Conservation (phyloP, 2,888 invertebrate species). For the Elysia crispata region DNA sequence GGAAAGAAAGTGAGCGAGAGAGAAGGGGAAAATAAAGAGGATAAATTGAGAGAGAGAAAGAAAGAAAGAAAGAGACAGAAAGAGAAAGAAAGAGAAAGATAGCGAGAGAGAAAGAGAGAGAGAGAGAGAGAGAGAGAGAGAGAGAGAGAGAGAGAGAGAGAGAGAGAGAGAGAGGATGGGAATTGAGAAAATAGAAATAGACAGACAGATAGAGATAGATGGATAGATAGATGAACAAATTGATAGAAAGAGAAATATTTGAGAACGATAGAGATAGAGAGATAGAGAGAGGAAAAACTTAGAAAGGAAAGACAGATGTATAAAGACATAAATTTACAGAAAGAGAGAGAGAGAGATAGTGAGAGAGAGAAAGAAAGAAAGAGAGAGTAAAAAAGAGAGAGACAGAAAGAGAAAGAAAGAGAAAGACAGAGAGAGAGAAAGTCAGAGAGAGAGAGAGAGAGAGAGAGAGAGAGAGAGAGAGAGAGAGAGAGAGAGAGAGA, state of each 20-base stretch:
- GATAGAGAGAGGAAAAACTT: neutral
- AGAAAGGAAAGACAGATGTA: neutral
- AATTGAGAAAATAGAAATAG: neutral
- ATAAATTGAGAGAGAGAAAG: too few species aligned
- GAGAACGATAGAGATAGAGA: neutral
- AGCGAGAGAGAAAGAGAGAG: neutral
- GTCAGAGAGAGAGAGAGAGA: constrained; percentile 9
- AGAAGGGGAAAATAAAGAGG: too few species aligned
- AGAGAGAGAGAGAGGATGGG: constrained; percentile 4
- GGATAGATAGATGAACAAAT: neutral
- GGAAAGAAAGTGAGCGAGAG: too few species aligned
- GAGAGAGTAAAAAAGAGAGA: neutral
- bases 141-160: neutral
- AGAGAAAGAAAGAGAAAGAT: too few species aligned
- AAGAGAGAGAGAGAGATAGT: constrained; percentile 7
- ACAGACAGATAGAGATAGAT: too few species aligned
- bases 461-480: constrained; percentile 12
- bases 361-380: constrained; percentile 6
- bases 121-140: neutral
- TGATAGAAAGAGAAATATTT: neutral
- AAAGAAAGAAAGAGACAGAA: too few species aligned
- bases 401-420: neutral
- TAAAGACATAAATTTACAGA: neutral
- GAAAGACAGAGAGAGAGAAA: constrained; percentile 10
- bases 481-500: constrained; percentile 1